Percentiles rank a stretch among this genome's conserved stretches.
Conservation (phyloP, 2,888 invertebrate species). For the Heliconius cydno region DNA sequence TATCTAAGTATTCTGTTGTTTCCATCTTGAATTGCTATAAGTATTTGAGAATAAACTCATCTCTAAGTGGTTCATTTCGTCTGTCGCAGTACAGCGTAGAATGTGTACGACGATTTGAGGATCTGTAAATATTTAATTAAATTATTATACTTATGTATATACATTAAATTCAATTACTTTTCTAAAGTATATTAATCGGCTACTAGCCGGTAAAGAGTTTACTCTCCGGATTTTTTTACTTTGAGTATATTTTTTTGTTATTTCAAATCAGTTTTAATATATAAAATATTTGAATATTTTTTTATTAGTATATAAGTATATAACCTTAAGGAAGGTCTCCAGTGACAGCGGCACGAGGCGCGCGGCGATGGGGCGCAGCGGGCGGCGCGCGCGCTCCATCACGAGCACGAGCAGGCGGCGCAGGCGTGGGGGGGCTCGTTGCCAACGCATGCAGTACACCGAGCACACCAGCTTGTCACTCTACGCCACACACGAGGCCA, state of each 20-base stretch:
- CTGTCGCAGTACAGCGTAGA: conserved; percentile 74
- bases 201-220: too few species aligned
- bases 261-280: too few species aligned
- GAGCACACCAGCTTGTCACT: conserved; percentile 70
- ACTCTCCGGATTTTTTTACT: too few species aligned
- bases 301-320: neutral
- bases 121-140: conserved; percentile 53
- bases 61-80: conserved; percentile 55
- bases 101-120: conserved; percentile 74
- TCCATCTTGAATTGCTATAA: neutral
- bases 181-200: too few species aligned
- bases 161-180: too few species aligned
- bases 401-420: conserved; percentile 69
- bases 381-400: conserved; percentile 74
- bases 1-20: neutral
- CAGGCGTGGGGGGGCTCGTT: conserved; percentile 54
- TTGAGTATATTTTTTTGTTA: too few species aligned
- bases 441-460: conserved; percentile 69
- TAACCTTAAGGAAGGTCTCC: conserved; percentile 74
- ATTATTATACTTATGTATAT: neutral
- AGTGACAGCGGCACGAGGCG: conserved; percentile 79
- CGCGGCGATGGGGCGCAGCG: conserved; percentile 76
- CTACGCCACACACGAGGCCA: conserved; percentile 55
- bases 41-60: neutral
- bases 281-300: too few species aligned